Percentiles rank a stretch among this genome's conserved stretches.
Evolutionary conservation across 2,113 vertebrate species (phyloP).

Genomic region (Neodontobutis hainanensis): DNA sequence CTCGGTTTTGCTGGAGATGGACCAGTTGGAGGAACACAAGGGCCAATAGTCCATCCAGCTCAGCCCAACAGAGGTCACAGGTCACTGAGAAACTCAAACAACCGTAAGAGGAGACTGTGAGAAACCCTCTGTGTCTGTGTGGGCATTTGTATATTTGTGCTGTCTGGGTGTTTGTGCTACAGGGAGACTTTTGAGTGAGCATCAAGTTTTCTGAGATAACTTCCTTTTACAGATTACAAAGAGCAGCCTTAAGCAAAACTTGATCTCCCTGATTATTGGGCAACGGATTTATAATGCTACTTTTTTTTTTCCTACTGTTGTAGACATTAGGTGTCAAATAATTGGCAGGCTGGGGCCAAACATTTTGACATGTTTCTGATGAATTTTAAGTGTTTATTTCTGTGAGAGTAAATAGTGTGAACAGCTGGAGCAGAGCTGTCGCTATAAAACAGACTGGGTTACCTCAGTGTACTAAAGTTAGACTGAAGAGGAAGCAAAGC

Average conservation of each 20-base stretch:
- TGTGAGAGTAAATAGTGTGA: slow-evolving; percentile 49
- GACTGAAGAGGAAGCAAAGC: not conserved
- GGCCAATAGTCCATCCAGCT: slow-evolving; percentile 67
- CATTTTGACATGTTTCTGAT: slow-evolving; percentile 46
- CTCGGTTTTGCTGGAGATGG: slow-evolving; percentile 35
- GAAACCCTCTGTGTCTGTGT: slow-evolving; percentile 51
- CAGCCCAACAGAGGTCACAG: slow-evolving; percentile 58
- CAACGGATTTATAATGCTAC: slow-evolving; percentile 44
- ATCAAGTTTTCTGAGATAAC: slow-evolving; percentile 28
- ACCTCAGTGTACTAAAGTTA: slow-evolving; percentile 25
- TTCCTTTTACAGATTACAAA: slow-evolving; percentile 50
- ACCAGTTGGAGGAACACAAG: slow-evolving; percentile 48
- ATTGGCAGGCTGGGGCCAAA: slow-evolving; percentile 34
- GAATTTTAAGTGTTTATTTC: slow-evolving; percentile 59
- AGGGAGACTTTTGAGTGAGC: slow-evolving; percentile 10
- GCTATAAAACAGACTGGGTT: slow-evolving; percentile 27
- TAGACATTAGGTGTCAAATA: slow-evolving; percentile 45
- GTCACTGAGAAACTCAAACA: slow-evolving; percentile 67
- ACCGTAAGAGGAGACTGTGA: slow-evolving; percentile 69
- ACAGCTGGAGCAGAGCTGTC: slow-evolving; percentile 27
- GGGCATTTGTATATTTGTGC: slow-evolving; percentile 30
- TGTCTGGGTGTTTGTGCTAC: slow-evolving; percentile 40
- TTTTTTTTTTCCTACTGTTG: slow-evolving; percentile 7
- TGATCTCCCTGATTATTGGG: slow-evolving; percentile 51
- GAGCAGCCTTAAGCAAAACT: slow-evolving; percentile 36